Base-by-base conservation (phyloP, 2,113 vertebrate genomes). In the Pampusana beccarii region DNA sequence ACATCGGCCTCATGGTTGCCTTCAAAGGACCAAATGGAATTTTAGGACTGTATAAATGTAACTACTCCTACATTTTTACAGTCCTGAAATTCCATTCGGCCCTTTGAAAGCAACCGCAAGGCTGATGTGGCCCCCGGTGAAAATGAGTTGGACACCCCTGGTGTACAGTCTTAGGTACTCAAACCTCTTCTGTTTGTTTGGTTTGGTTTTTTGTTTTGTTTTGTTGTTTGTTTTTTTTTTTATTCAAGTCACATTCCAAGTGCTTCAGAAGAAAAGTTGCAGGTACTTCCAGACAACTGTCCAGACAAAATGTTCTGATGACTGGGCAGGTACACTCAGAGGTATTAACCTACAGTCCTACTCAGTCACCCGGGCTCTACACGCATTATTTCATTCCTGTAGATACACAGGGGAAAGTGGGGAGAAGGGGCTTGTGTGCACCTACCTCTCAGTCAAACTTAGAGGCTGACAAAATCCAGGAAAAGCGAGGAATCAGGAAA, bases 331-430 rank as follows among this genome's bases (percentile, higher is more conserved):
- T 42, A 81, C 25, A n/a, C 31, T 40, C 46, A 60, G 33, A 28
- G 58, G 5, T 16, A 61, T 26, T 42, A 82, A 48, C 26, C 57
- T 48, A 19, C 12, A 34, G 10, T 33, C 17, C 58, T 44, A 73
- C 10, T n/a, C 83, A 44, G 46, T 16, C 21, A 77, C 21, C 34
- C 0, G 2, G 72, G 31, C 38, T 70, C 36, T n/a, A n/a, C 23
- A 23, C 7, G 8, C 0, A 0, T 46, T 6, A 34, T 34, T 67
- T 94, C 20, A 26, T 61, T 53, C 50, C 14, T 34, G 5, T 16
- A 57, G 29, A 33, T 11, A 61, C 24, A 51, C 6, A 8, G 6
- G 6, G 13, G 4, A 44, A 77, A 78, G 33, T 1, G 1, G 5
- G 31, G 21, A 78, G 33, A 70, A 77, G 31, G 4, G 18, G 5